Evolutionary conservation across 2,797 vertebrate species (phyloP), one percentile per base, ranked within the genome.

Genomic region (Spinus pinus): DNA sequence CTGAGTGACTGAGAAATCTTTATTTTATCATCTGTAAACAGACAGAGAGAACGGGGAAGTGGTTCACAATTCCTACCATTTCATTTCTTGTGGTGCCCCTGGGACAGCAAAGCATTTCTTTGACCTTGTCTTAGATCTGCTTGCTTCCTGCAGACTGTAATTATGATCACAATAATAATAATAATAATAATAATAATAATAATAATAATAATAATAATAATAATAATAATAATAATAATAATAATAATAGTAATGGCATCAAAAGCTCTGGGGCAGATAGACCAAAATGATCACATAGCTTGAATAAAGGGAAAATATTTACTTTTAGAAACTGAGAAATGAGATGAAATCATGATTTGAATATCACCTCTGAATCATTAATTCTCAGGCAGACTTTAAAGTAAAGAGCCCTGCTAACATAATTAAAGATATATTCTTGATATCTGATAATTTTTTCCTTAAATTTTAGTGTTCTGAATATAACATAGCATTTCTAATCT

Each of bases 91-190:
- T 27, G 61, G 53, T 62, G 44, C 65, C 41, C 51, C 67, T 9
- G 19, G 73, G 81, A 69, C 81, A 73, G 50, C 28, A 53, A 73
- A 95, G 81, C 37, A 28, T 90, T 94, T 81, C 41, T 93, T 77
- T 95, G 83, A 95, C 86, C 74, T 97, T 96, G 80, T 58, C 74
- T 94, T 84, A 65, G 46, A 66, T 92, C 89, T 86, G 44, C 50
- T 69, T 82, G 41, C 67, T 96, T 95, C 65, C 56, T 51, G 24
- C 39, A 72, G 54, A 30, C 27, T 91, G 50, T 78, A 84, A 91
- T 96, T 82, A 88, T 24, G 21, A 87, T 41, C 20, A 21, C 44
- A 69, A 7, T 41, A 8, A 41, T 41, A 7, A 33, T 53, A 71
- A 49, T 44, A 39, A 60, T 37, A 44, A 30, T 53, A 50, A 35